Evolutionary conservation across 1,140 invertebrate species (phyloP), one percentile per base, ranked within the genome.

Genomic region (Lineus longissimus): DNA sequence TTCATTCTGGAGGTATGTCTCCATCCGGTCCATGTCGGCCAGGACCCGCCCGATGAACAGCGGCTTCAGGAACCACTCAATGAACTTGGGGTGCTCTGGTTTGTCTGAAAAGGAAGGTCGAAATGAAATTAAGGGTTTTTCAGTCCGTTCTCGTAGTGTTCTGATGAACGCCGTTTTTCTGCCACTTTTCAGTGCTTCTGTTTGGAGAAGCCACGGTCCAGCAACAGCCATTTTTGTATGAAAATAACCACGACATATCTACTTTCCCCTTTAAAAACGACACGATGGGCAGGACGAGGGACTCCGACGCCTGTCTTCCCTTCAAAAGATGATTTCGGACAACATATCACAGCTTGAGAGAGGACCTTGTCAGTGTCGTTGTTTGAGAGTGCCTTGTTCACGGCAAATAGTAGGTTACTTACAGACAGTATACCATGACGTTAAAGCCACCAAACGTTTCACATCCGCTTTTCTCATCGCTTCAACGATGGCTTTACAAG

Each of bases 1-100:
- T 9, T 74, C 61, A 1, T 66, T 58, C 33, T 71, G 58, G 22
- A 81, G 54, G 30, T 67, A 76, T 54, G 71, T 61, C 68, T 81
- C 80, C 78, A 81, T 80, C 55, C 74, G 68, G 19, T 68, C 59
- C 76, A 81, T 76, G 65, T 71, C 77, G 27, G 67, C 66, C 43
- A 81, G 66, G 47, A 71, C 60, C 40, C 70, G 73, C 7, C 73
- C 62, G 31, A 81, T 59, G 58, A 72, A 64, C 19, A 78, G 57
- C 7, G 76, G 76, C 55, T 76, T 67, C 15, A 81, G 30, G 2
- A 81, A 55, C 61, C 72, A 73, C 59, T 72, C 66, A n/a, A 78
- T 69, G 27, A 77, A 59, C 55, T 72, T 76, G n/a, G 77, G 75
- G 31, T 70, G 64, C 17, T 62, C 59, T 11, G 65, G 64, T 40